Percentiles rank a stretch among this genome's conserved stretches.
These are phyloP conservation scores for Xiphorhynchus elegans DNA, from an alignment of 2,113 vertebrate genomes.

Conservation along the genomic window DNA sequence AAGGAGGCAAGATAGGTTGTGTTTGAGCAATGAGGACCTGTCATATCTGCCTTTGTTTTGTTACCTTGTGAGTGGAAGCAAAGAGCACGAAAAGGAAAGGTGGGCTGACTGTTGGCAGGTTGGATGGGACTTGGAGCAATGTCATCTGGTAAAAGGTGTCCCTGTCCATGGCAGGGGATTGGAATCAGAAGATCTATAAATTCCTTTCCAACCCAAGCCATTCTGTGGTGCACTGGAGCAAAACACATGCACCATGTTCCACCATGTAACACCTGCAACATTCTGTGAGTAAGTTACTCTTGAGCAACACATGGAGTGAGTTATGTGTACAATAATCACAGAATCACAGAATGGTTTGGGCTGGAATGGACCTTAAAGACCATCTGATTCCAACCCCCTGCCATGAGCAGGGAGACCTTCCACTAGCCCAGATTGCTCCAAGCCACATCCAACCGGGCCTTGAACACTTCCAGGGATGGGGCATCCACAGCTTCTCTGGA, in stretches of 20 bases:
- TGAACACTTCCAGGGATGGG: neutral
- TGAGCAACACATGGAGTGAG: neutral
- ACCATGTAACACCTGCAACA: rapidly evolving
- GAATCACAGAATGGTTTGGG: neutral
- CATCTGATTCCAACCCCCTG: neutral
- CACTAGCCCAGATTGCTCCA: neutral
- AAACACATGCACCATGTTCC: neutral
- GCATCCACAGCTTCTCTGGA: neutral
- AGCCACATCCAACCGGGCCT: neutral
- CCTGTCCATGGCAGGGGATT: neutral
- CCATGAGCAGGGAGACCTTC: neutral
- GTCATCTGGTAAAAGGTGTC: neutral
- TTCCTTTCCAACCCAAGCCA: neutral
- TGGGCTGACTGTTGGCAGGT: neutral
- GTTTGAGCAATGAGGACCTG: neutral
- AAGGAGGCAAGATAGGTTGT: neutral
- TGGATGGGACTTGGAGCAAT: neutral
- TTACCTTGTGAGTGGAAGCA: neutral
- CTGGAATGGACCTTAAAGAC: neutral
- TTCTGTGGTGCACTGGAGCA: neutral
- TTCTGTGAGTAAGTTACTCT: neutral
- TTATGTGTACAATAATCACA: neutral
- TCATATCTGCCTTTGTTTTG: neutral
- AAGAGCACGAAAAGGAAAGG: neutral
- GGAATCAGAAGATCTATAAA: neutral